Conservation (phyloP, 92 coral and sea anemone genomes). For the Paramuricea clavata region DNA sequence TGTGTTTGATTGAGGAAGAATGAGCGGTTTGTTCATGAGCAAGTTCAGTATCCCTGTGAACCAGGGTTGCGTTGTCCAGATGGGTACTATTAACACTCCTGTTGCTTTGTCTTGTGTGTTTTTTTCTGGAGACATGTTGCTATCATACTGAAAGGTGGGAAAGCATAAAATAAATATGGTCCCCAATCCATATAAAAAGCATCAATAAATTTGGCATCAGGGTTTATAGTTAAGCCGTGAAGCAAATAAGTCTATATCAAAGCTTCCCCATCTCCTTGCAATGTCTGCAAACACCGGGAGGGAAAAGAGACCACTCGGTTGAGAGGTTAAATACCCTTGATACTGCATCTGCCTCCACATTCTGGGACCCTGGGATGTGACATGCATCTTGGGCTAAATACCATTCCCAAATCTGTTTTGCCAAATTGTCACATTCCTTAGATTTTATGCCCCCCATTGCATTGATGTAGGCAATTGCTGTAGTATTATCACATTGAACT, state of each 20-base stretch:
- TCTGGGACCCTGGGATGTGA: not conserved
- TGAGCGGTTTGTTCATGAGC: constrained; percentile 29
- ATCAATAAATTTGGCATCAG: not conserved
- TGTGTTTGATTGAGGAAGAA: constrained; percentile 53
- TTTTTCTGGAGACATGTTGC: constrained; percentile 60
- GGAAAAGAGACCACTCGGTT: constrained; percentile 19
- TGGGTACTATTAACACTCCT: constrained; percentile 45
- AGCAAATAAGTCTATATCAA: constrained; percentile 46
- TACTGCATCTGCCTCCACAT: not conserved
- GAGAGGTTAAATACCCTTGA: not conserved
- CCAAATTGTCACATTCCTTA: not conserved
- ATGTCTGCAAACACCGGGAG: not conserved
- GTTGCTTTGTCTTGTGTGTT: constrained; percentile 55
- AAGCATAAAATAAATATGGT: constrained; percentile 48
- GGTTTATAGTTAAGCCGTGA: constrained; percentile 42
- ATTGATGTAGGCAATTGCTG: not conserved
- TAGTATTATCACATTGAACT: no score
- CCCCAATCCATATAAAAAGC: constrained; percentile 21
- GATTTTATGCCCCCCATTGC: not conserved
- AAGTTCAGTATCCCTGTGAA: constrained; percentile 46
- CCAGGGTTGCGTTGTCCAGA: constrained; percentile 62
- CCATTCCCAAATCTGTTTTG: not conserved
- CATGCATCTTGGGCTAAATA: not conserved
- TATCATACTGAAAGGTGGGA: constrained; percentile 63
- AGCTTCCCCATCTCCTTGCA: not conserved